Conservation (phyloP, 2,888 invertebrate genomes). For the Nephrotoma guestfalica region DNA sequence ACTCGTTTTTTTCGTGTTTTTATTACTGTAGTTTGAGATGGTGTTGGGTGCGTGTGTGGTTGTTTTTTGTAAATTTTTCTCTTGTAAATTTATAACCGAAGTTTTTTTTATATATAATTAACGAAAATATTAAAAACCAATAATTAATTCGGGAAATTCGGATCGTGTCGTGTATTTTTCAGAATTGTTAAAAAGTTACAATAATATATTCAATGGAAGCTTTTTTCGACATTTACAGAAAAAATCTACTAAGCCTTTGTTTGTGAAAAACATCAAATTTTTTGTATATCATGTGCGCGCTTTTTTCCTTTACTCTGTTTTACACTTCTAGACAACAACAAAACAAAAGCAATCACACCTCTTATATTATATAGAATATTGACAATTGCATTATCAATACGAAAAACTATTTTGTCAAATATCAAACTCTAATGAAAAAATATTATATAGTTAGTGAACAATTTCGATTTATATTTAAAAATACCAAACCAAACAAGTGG, state of each 20-base stretch:
- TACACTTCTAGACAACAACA: not conserved
- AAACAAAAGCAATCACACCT: not conserved
- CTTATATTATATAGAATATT: not conserved
- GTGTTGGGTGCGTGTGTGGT: not conserved
- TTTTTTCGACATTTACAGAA: not conserved
- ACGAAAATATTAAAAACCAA: not conserved
- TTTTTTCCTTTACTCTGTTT: not conserved
- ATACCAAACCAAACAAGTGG: not conserved
- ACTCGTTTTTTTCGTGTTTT: not conserved
- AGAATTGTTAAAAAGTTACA: not conserved
- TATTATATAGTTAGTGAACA: not conserved
- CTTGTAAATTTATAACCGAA: not conserved
- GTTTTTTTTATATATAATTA: not conserved
- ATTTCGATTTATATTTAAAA: not conserved
- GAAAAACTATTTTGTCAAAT: not conserved
- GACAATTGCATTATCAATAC: not conserved
- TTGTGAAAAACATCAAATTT: not conserved
- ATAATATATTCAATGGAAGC: not conserved
- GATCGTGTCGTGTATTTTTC: not conserved
- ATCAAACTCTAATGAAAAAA: not conserved
- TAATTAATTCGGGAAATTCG: not conserved
- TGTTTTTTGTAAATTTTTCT: not conserved
- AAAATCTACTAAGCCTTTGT: not conserved
- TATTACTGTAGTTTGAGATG: not conserved
- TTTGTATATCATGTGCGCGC: not conserved